phyloP scores from a whole-genome alignment of 2,888 invertebrate species.

The Thereva nobilitata region DNA sequence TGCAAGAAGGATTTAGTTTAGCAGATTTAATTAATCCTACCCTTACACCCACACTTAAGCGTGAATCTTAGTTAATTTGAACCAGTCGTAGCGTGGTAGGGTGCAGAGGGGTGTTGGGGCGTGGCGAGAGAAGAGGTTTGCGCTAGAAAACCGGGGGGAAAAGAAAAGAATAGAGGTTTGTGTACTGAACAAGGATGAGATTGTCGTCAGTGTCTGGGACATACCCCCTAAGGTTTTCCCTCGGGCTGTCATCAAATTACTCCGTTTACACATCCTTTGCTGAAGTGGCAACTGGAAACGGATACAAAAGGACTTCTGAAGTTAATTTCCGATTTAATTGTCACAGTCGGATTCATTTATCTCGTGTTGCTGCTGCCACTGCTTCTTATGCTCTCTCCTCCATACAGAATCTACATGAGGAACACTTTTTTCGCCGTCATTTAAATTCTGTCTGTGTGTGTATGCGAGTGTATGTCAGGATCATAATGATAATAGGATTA shows the following conservation, averaged over 20 bases:
- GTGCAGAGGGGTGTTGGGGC: no score
- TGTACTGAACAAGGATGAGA: not conserved
- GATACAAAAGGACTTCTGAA: conserved; percentile 25
- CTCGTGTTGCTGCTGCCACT: conserved; percentile 14
- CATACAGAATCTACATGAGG: no score
- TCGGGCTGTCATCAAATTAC: conserved; percentile 16
- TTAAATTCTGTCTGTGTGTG: no score
- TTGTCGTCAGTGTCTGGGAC: not conserved
- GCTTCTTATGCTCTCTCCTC: not conserved
- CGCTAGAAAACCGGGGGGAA: not conserved
- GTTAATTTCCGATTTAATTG: conserved; percentile 34
- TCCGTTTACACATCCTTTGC: not conserved
- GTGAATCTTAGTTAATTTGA: no score
- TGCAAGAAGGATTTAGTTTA: no score
- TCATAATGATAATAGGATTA: no score
- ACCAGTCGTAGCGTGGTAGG: no score
- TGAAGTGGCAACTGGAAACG: not conserved
- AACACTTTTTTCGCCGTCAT: no score
- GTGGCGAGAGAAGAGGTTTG: no score
- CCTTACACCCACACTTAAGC: no score
- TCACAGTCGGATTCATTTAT: conserved; percentile 27
- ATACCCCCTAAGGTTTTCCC: conserved; percentile 1
- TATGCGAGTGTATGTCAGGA: no score
- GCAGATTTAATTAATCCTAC: no score
- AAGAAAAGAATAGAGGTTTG: conserved; percentile 22